phyloP scores from a whole-genome alignment of 2,797 vertebrate species.

The Ficedula albicollis region DNA sequence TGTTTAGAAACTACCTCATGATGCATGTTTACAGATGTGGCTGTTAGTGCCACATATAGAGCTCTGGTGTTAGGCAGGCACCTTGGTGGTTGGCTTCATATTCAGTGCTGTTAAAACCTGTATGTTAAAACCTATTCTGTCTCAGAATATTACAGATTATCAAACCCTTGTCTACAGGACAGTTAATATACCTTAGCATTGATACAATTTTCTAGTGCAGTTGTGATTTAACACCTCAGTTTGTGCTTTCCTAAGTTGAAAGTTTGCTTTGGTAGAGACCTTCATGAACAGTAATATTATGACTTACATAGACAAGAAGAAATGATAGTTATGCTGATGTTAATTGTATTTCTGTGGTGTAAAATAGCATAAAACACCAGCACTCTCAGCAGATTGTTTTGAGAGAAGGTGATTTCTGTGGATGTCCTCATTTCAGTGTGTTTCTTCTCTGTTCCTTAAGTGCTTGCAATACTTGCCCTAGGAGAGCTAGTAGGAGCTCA shows the following conservation, averaged over 20 bases:
- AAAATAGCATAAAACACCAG: neutral
- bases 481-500: neutral
- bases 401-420: neutral
- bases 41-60: neutral
- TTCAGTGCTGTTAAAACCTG: neutral
- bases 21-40: neutral
- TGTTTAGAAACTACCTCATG: neutral
- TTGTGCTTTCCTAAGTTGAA: neutral
- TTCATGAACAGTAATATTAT: neutral
- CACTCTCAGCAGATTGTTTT: neutral
- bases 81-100: neutral
- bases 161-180: neutral
- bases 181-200: neutral
- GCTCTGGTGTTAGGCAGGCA: neutral
- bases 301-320: neutral
- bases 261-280: neutral
- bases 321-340: neutral
- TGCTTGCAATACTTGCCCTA: neutral
- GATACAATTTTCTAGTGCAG: neutral
- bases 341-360: neutral
- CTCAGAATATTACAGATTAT: neutral
- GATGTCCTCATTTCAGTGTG: neutral
- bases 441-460: neutral
- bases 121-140: neutral
- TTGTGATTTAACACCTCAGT: neutral